Evolutionary conservation across 2,888 invertebrate species (phyloP).

Genomic region (Ditylenchus weischeri): DNA sequence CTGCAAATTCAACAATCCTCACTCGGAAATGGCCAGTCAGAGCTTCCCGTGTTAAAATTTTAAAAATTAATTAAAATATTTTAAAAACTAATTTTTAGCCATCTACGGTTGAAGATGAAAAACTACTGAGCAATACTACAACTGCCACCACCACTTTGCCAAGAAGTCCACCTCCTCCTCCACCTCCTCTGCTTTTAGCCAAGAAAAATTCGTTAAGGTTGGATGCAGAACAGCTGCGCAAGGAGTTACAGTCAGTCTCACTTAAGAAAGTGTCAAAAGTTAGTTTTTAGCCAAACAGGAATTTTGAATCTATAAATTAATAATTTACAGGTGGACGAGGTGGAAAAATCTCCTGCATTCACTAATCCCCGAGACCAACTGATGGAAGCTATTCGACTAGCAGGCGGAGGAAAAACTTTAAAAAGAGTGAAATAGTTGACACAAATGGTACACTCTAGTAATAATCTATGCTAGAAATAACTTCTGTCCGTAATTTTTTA

Average conservation of each 20-base stretch:
- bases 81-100: too few species aligned
- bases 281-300: background rate
- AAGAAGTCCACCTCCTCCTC: background rate
- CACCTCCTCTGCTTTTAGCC: background rate
- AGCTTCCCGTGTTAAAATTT: too few species aligned
- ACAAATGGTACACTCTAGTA: too few species aligned
- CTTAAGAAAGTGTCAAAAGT: background rate
- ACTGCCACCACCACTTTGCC: background rate
- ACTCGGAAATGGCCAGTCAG: too few species aligned
- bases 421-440: background rate
- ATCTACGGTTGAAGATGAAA: background rate
- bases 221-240: background rate
- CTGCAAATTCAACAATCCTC: too few species aligned
- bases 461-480: too few species aligned
- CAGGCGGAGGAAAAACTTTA: slow-evolving; percentile 1
- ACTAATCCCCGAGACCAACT: slow-evolving; percentile 4
- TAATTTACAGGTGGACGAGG: background rate
- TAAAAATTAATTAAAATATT: too few species aligned
- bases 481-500: too few species aligned
- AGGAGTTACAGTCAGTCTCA: background rate
- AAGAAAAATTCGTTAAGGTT: background rate
- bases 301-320: background rate
- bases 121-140: background rate
- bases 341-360: background rate
- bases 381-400: slow-evolving; percentile 3